Base-by-base conservation (phyloP, 2,888 invertebrate genomes). In the Ormia ochracea region DNA sequence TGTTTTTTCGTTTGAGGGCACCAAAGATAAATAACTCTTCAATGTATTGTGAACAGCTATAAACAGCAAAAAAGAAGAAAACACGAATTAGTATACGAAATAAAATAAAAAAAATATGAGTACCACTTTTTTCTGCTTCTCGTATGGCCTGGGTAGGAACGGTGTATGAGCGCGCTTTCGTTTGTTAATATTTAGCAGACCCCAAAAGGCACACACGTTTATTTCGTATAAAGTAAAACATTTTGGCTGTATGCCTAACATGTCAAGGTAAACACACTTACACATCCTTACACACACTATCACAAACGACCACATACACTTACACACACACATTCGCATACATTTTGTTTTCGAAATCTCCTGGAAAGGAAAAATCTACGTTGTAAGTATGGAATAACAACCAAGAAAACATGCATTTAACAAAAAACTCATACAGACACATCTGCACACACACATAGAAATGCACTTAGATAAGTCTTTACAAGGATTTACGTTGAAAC, bases 11-110 rank as follows among this genome's bases (percentile, higher is more conserved):
- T 54, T 63, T 9, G 54, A n/a, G 68, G 61, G 54, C 63, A 50
- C 54, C 56, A 58, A 50, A 68, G 68, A 77, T 77, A 78, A 74
- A 74, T 68, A 69, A 78, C 73, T 78, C 73, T 78, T 78, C 59
- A 78, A 73, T 68, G 59, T 54, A 70, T 72, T 78, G 66, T 63
- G 52, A 65, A 73, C 65, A 61, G 12, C 43, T 26, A 50, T 14
- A 72, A 59, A n/a, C 45, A 10, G 19, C 19, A 31, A 43, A 31
- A 68, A 21, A 17, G 0, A 26, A 12, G 10, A 4, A 38, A 7
- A n/a, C n/a, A n/a, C n/a, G n/a, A n/a, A n/a, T n/a, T n/a, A n/a
- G 38, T 12, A 58, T 41, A 1, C 3, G 6, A 6, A 54, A 38
- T 12, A 65, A 56, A 68, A 68, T 19, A 19, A 10, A 43, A 43